Base-by-base conservation (phyloP, 2,888 invertebrate species). In the Tridacna gigas region DNA sequence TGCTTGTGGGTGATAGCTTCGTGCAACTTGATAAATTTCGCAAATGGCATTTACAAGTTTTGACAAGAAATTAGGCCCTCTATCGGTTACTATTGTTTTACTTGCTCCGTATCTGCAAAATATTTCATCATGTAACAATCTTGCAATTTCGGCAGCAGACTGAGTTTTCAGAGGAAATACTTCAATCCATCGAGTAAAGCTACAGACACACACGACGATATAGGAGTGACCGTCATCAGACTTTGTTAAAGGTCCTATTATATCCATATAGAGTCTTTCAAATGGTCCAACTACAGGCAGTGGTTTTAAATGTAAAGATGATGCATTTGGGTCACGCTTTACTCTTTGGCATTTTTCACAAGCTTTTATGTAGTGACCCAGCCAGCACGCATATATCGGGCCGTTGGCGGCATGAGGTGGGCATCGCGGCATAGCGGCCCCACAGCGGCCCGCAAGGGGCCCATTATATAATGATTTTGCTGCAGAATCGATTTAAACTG, bases 301-400 rank as follows among this genome's bases (percentile, higher is more conserved):
- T 20, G 82, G 80, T 18, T 82, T 79, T n/a, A 86, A 25, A 26
- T 84, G 86, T 9, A 74, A 67, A n/a, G 69, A 60, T 9, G 45
- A 60, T 18, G 80, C 48, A 61, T 82, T 56, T 20, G 74, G 26
- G 37, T 84, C 67, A 20, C 79, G 22, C 56, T 88, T 89, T 15
- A 76, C 71, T 28, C 74, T 66, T 80, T 88, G 86, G 69, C 89
- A 89, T 13, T 25, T 80, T 18, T 86, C 77, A 82, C 88, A 89
- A n/a, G 85, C 77, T 28, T 74, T 81, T 0, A 88, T 48, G 66
- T 81, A 86, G 22, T 82, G 45, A n/a, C n/a, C n/a, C n/a, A n/a
- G n/a, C n/a, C n/a, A n/a, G n/a, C n/a, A n/a, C n/a, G n/a, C n/a
- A n/a, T n/a, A n/a, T n/a, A n/a, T n/a, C n/a, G n/a, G n/a, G n/a